A percentile compares a stretch with the other conserved stretches of the same genome.
Evolutionary conservation across 2,888 invertebrate genomes (phyloP).

Genomic region (Uropetala carovei): DNA sequence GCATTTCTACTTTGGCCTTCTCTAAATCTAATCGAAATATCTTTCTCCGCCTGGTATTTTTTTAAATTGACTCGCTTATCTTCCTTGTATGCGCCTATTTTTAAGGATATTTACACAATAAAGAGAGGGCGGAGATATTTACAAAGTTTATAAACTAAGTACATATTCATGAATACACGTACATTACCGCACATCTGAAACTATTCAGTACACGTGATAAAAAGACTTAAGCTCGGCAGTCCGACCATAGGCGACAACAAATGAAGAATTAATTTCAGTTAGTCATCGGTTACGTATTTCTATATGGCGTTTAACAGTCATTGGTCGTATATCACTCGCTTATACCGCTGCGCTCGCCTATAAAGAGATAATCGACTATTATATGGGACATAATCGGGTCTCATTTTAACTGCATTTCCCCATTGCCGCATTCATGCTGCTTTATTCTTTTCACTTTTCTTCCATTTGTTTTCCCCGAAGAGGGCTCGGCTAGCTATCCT

Average conservation of each 20-base stretch:
- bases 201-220: no score
- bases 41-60: background rate
- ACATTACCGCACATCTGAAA: no score
- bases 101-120: background rate
- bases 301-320: background rate
- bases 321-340: background rate
- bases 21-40: no score
- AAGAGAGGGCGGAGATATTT: no score
- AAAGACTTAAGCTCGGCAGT: no score
- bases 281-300: background rate
- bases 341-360: background rate
- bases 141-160: background rate
- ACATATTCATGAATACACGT: no score
- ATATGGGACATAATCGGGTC: background rate
- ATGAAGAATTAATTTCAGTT: background rate
- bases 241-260: no score
- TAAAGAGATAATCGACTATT: background rate
- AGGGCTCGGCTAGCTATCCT: no score
- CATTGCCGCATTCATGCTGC: background rate
- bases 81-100: background rate
- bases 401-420: background rate
- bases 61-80: background rate
- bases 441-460: background rate
- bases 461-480: no score
- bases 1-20: background rate